Base-by-base conservation (phyloP, 2,797 vertebrate species). In the Silurus lanzhouensis region DNA sequence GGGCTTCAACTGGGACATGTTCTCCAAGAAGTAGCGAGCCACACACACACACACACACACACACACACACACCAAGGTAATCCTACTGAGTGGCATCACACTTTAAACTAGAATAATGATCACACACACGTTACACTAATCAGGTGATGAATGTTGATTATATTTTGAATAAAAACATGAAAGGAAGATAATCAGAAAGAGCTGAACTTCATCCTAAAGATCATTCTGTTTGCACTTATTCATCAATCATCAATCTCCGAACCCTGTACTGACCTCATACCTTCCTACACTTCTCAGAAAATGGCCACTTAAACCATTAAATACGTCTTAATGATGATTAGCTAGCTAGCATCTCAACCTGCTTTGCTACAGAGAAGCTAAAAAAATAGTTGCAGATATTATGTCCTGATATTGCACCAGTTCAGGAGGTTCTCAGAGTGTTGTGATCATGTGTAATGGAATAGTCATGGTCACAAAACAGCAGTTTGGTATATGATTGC, bases 11-110 rank as follows among this genome's bases (percentile, higher is more conserved):
- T 95, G 93, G 93, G 44, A 80, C 55, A 0, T 90, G 44, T 92
- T 92, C 15, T n/a, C 22, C 82, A 90, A 91, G 74, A 92, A 91
- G 57, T 93, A 91, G 88, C 92, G 85, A 90, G 87, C 90, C 60
- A 1, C 93, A 64, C 93, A 85, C 93, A 86, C 84, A 83, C 27
- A 74, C 38, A 80, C 38, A 55, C n/a, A 64, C 48, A 27, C 0
- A 20, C 20, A 38, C 25, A 58, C 70, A 71, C 67, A 44, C 67
- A 48, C 22, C 22, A 38, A 38, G 31, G 31, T 38, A 38, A 0
- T 77, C 17, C 27, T 38, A 38, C 27, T 13, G 19, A 60, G 1
- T 1, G 14, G 6, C 19, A 7, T 38, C 74, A 75, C 48, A 57
- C n/a, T 75, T 3, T n/a, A 27, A 76, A 58, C 17, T 27, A 60